Conservation (phyloP, 2,888 invertebrate species). For the Andrena chrysosceles region DNA sequence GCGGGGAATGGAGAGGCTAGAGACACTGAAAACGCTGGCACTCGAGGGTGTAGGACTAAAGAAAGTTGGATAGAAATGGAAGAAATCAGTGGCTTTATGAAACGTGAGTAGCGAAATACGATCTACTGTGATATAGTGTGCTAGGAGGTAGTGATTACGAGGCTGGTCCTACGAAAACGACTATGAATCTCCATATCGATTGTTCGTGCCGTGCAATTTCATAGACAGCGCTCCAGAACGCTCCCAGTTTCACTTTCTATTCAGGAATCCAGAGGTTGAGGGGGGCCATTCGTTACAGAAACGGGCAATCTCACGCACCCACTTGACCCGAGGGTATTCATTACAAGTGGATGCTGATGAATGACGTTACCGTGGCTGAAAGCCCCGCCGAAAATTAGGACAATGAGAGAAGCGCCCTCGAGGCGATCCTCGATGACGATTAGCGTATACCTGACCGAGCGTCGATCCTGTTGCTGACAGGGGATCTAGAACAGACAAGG, state of each 20-base stretch:
- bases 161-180: background rate
- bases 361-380: conserved; percentile 47
- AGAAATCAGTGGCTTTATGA: too few species aligned
- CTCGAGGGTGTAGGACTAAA: too few species aligned
- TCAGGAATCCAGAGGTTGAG: conserved; percentile 2
- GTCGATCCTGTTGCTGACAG: conserved; percentile 46
- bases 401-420: conserved; percentile 50
- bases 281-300: conserved; percentile 49
- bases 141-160: too few species aligned
- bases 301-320: conserved; percentile 52
- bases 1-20: background rate
- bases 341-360: conserved; percentile 68
- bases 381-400: conserved; percentile 67
- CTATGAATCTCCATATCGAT: background rate
- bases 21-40: background rate
- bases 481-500: conserved; percentile 59
- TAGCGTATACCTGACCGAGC: conserved; percentile 52
- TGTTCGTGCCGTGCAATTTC: background rate
- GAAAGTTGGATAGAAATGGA: too few species aligned
- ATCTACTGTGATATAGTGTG: too few species aligned
- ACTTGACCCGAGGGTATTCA: conserved; percentile 62
- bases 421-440: conserved; percentile 63
- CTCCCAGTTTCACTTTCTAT: conserved; percentile 12
- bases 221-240: background rate
- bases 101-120: too few species aligned